Percentiles rank a stretch among this genome's conserved stretches.
These are phyloP conservation scores for Hemicrepidius hirtus DNA, from an alignment of 2,888 invertebrate genomes.

Conservation along the genomic window DNA sequence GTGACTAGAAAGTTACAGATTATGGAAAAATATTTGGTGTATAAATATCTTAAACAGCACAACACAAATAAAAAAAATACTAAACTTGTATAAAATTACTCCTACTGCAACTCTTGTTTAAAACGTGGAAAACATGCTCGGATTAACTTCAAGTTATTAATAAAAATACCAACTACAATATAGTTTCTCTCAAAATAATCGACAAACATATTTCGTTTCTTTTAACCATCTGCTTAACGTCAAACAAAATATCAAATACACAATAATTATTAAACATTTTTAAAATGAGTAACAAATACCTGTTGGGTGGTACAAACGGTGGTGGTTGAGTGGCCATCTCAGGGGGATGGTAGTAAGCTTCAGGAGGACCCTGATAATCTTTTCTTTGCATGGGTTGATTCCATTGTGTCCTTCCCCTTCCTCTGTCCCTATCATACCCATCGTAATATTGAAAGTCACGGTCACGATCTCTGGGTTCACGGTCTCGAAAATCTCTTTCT, in stretches of 20 bases:
- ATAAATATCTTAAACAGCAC: constrained; percentile 36
- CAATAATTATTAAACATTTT: constrained; percentile 27
- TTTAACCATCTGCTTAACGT: constrained; percentile 30
- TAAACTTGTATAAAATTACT: constrained; percentile 24
- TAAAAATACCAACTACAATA: not conserved
- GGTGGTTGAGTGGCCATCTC: constrained; percentile 58
- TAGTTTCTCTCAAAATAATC: not conserved
- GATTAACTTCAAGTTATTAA: constrained; percentile 5
- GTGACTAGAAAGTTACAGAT: constrained; percentile 34
- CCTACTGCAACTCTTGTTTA: constrained; percentile 15
- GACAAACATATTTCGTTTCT: not conserved
- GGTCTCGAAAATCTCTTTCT: constrained; percentile 33
- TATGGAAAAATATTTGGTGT: not conserved
- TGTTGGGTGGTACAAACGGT: constrained; percentile 58
- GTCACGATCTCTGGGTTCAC: constrained; percentile 31
- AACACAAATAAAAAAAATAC: constrained; percentile 21
- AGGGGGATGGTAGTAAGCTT: constrained; percentile 61
- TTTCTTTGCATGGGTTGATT: constrained; percentile 43
- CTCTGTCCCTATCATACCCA: constrained; percentile 56
- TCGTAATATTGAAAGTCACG: constrained; percentile 53
- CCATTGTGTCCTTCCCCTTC: constrained; percentile 46
- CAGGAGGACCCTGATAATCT: constrained; percentile 55
- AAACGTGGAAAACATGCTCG: not conserved
- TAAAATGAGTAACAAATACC: constrained; percentile 58
- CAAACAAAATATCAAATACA: not conserved